Evolutionary conservation across 2,113 vertebrate species (phyloP).

Genomic region (Shinisaurus crocodilurus): DNA sequence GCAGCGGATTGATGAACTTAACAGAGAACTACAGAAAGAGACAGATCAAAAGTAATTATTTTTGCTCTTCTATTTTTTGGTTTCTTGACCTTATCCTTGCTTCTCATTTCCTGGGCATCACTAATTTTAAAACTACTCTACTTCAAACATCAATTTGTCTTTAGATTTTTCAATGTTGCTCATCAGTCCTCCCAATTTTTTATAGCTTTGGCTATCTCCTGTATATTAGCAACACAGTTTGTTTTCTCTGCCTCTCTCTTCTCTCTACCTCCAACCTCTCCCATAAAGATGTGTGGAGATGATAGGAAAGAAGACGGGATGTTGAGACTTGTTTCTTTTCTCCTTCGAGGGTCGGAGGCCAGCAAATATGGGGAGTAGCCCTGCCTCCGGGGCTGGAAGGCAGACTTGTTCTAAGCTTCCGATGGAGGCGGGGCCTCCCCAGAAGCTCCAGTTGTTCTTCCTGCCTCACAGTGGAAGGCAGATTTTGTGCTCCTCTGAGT

Average conservation of each 20-base stretch:
- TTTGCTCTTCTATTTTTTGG: conserved; percentile 4
- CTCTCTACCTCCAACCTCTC: not conserved
- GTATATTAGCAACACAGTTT: not conserved
- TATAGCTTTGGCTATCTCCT: not conserved
- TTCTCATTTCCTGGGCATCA: not conserved
- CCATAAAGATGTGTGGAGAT: not conserved
- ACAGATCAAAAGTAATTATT: conserved; percentile 90
- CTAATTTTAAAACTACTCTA: not conserved
- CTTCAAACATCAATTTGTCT: not conserved
- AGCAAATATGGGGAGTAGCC: too few species aligned
- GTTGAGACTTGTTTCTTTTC: not conserved
- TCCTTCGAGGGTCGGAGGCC: too few species aligned
- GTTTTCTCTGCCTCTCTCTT: not conserved
- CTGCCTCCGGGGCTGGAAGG: too few species aligned
- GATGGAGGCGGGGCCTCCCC: too few species aligned
- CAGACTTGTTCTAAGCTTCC: too few species aligned
- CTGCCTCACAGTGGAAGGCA: too few species aligned
- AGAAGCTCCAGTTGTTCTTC: too few species aligned
- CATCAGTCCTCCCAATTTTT: not conserved
- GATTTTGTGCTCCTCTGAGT: too few species aligned
- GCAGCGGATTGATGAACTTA: conserved; percentile 95
- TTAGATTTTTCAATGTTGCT: conserved; percentile 6
- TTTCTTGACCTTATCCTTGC: not conserved
- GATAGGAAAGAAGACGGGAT: not conserved
- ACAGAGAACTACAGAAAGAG: conserved; percentile 95